These are phyloP conservation scores for Lepus townsendii DNA, from an alignment of 2,797 vertebrate genomes.

Conservation along the genomic window DNA sequence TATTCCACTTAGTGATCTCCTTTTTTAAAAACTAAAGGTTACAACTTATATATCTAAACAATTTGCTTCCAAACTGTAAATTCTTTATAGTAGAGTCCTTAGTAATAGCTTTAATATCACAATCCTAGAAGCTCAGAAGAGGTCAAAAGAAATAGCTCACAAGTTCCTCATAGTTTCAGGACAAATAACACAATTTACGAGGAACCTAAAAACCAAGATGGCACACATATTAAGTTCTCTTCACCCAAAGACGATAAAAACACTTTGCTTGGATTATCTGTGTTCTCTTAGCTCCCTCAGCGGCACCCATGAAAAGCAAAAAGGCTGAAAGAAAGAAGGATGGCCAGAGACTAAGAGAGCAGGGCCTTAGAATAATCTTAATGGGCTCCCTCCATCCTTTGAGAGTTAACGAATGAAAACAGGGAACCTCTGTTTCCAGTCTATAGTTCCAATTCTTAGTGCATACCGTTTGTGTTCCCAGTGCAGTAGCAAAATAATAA, in stretches of 20 bases:
- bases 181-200: slow-evolving; percentile 42
- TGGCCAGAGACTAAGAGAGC: slow-evolving; percentile 23
- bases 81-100: slow-evolving; percentile 36
- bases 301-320: slow-evolving; percentile 73
- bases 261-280: slow-evolving; percentile 45
- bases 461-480: slow-evolving; percentile 77
- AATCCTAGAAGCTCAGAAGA: neutral
- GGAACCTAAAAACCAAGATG: slow-evolving; percentile 50
- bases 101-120: neutral
- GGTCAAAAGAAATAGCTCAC: neutral
- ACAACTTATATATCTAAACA: neutral
- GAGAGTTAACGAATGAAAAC: slow-evolving; percentile 71
- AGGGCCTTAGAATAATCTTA: slow-evolving; percentile 49
- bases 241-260: slow-evolving; percentile 64
- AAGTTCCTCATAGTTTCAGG: slow-evolving; percentile 48
- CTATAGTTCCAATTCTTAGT: slow-evolving; percentile 56
- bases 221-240: slow-evolving; percentile 60
- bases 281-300: slow-evolving; percentile 59
- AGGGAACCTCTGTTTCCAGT: slow-evolving; percentile 79
- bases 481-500: slow-evolving; percentile 77
- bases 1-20: slow-evolving; percentile 16
- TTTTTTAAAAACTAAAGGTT: neutral
- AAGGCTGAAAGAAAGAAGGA: slow-evolving; percentile 54
- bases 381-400: slow-evolving; percentile 51
- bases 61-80: slow-evolving; percentile 3